Base-by-base conservation (phyloP, 2,888 invertebrate species). In the Sipunculus nudus region DNA sequence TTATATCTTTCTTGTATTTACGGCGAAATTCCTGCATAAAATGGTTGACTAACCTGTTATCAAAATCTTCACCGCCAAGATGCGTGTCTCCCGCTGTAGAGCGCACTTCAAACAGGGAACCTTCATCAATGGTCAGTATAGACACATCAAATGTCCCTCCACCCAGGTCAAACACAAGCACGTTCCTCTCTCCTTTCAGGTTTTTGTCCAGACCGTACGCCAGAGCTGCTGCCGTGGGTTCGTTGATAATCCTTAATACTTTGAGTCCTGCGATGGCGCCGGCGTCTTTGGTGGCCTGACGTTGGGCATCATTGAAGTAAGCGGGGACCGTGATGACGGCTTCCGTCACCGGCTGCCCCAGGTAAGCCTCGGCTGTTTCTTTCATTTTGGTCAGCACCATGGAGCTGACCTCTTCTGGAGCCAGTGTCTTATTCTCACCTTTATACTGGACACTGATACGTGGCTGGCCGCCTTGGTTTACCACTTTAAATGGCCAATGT, bases 81-180 rank as follows among this genome's bases (percentile, higher is more conserved):
- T 88, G 95, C 90, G 89, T 96, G 92, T 96, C 94, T 66, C 95
- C 94, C 62, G 94, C 93, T 16, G 94, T 96, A 8, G 95, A 91
- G 78, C 93, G 94, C 46, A 94, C 96, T 81, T 96, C 95, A 82
- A 96, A 96, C 66, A 89, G 88, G 88, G 84, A 94, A 90, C 95
- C 94, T 85, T 94, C 95, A 41, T 47, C 48, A 79, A 96, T 96
- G 68, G 94, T 93, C 74, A 96, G 86, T 77, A 96, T 92, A 61
- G 95, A 95, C 29, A 96, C 95, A 86, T 96, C 96, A 83, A 96
- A 96, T 69, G 94, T 95, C 74, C 94, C 96, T 79, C 96, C 96
- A 55, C 89, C 89, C 58, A 89, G 82, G 81, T 89, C 89, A 74
- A 88, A 88, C 70, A 88, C 87, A 38, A 88, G 82, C 0, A 88